These are phyloP conservation scores for Muraenolepis orangiensis DNA, from an alignment of 2,797 vertebrate genomes.

Conservation along the genomic window DNA sequence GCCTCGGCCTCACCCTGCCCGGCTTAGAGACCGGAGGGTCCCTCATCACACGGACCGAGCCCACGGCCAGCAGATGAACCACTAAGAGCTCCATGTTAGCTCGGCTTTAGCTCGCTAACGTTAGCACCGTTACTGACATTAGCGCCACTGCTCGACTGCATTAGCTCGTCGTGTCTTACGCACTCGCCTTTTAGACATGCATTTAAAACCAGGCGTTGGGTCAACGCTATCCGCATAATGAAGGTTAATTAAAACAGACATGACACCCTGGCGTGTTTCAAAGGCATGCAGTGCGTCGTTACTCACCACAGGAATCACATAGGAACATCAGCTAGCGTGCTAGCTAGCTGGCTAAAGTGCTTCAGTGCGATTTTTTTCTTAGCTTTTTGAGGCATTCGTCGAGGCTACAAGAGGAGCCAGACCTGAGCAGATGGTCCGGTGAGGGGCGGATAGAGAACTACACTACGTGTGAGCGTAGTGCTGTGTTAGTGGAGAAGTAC, in stretches of 20 bases:
- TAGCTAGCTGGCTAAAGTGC: conserved; percentile 92
- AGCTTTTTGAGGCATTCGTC: conserved; percentile 93
- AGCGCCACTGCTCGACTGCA: background rate
- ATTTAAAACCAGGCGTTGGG: background rate
- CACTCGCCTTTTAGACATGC: background rate
- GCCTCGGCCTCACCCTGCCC: too few relatives aligned
- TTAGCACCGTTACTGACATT: background rate
- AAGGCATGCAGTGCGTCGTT: background rate
- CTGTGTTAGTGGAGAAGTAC: conserved; percentile 55
- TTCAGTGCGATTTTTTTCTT: conserved; percentile 92
- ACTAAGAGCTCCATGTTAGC: background rate
- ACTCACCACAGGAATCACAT: conserved; percentile 91
- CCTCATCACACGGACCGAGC: too few relatives aligned
- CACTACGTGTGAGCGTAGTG: conserved; percentile 44
- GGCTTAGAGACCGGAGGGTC: too few relatives aligned
- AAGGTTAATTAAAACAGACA: background rate
- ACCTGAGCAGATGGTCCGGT: conserved; percentile 64
- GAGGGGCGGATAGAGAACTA: conserved; percentile 44
- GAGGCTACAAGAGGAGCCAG: conserved; percentile 85
- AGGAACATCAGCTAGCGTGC: conserved; percentile 73
- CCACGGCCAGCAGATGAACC: background rate
- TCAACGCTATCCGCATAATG: background rate
- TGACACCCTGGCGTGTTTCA: background rate
- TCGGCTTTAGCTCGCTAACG: background rate
- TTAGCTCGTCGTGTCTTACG: background rate